Percentiles rank a stretch among this genome's conserved stretches.
These are phyloP conservation scores for Spicauda simplicius DNA, from an alignment of 2,888 invertebrate genomes.

Conservation along the genomic window DNA sequence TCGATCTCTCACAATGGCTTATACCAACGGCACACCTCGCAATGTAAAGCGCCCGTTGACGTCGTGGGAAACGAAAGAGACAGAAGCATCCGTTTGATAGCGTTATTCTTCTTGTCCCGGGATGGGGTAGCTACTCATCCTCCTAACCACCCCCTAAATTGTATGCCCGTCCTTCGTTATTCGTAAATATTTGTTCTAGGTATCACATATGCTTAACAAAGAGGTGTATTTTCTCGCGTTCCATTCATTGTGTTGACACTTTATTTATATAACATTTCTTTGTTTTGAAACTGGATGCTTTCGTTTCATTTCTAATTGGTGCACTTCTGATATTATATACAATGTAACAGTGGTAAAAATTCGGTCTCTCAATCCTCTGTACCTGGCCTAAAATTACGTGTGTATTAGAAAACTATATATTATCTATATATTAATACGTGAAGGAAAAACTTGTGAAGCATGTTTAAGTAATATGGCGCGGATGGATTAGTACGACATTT, in stretches of 20 bases:
- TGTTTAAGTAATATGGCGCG: too few relatives aligned
- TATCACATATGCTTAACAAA: conserved; percentile 23
- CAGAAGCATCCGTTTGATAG: not conserved
- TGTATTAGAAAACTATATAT: too few relatives aligned
- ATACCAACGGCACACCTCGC: too few relatives aligned
- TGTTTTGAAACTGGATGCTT: not conserved
- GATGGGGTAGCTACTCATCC: not conserved
- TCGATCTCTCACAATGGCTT: too few relatives aligned
- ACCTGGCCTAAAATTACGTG: too few relatives aligned
- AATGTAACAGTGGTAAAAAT: too few relatives aligned
- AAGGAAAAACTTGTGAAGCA: too few relatives aligned
- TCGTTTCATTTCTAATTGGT: not conserved
- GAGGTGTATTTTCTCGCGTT: conserved; percentile 9
- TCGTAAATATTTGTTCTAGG: conserved; percentile 30
- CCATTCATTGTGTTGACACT: conserved; percentile 3
- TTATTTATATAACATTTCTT: conserved; percentile 7
- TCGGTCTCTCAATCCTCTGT: too few relatives aligned
- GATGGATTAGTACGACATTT: too few relatives aligned
- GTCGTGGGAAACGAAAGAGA: conserved; percentile 16
- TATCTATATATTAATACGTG: too few relatives aligned
- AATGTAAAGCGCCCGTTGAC: conserved; percentile 14
- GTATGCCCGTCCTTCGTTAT: conserved; percentile 32
- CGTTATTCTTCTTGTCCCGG: conserved; percentile 7
- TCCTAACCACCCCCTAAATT: conserved; percentile 27
- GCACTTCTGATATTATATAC: not conserved